Conservation (phyloP, 2,888 invertebrate genomes). For the Drosophila aldrichi region DNA sequence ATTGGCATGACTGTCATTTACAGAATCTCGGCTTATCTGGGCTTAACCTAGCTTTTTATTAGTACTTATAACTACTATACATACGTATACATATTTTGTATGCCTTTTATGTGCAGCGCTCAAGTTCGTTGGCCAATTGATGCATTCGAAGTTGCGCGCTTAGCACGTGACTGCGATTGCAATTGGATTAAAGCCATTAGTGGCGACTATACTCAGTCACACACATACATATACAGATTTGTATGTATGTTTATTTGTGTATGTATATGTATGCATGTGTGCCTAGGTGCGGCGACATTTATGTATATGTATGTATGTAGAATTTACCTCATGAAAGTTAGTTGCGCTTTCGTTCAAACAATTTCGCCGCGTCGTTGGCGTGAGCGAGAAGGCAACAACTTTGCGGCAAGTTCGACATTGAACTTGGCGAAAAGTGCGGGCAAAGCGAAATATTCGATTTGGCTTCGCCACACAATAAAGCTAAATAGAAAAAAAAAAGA, state of each 20-base stretch:
- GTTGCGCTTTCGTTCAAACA: conserved; percentile 10
- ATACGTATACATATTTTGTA: background rate
- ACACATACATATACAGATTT: background rate
- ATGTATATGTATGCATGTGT: background rate
- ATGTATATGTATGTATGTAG: background rate
- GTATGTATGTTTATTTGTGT: no score
- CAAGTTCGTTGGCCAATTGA: conserved; percentile 52
- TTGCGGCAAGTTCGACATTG: conserved; percentile 45
- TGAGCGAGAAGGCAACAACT: background rate
- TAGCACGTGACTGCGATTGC: conserved; percentile 48
- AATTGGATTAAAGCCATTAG: conserved; percentile 33
- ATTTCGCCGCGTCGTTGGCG: conserved; percentile 17
- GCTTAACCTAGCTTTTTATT: conserved; percentile 9
- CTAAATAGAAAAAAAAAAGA: background rate
- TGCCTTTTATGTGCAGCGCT: conserved; percentile 4
- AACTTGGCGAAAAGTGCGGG: conserved; percentile 50
- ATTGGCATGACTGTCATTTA: background rate
- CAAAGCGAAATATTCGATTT: conserved; percentile 25
- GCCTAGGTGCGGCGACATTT: conserved; percentile 12
- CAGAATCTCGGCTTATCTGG: conserved; percentile 1
- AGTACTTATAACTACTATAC: background rate
- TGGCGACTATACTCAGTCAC: background rate
- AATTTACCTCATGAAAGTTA: conserved; percentile 14
- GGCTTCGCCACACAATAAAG: conserved; percentile 4
- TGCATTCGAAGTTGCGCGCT: conserved; percentile 34